These are phyloP conservation scores for Chlorops oryzae DNA, from an alignment of 1,140 invertebrate genomes.

Conservation along the genomic window DNA sequence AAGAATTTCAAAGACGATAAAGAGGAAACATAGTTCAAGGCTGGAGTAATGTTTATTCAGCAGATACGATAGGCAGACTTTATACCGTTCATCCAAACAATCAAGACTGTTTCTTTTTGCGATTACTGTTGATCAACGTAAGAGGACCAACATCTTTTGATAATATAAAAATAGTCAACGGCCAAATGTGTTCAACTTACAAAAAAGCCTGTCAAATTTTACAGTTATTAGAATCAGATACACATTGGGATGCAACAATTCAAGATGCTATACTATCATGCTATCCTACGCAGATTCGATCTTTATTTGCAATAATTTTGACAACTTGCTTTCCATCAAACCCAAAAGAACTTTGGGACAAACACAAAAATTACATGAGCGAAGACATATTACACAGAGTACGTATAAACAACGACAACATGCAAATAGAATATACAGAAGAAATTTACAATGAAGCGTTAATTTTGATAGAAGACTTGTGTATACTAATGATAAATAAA, in stretches of 20 bases:
- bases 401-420: conserved; percentile 25
- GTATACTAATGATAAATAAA: conserved; percentile 27
- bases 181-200: conserved; percentile 39
- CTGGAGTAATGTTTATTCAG: no score
- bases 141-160: conserved; percentile 45
- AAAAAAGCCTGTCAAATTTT: conserved; percentile 41
- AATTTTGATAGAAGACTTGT: conserved; percentile 37
- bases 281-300: conserved; percentile 43
- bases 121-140: conserved; percentile 44
- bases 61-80: conserved; percentile 34
- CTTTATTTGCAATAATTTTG: conserved; percentile 46
- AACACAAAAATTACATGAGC: conserved; percentile 37
- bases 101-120: conserved; percentile 45
- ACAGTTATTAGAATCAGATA: conserved; percentile 40
- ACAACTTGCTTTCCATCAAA: conserved; percentile 32
- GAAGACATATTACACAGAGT: conserved; percentile 28
- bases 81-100: conserved; percentile 46
- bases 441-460: conserved; percentile 36
- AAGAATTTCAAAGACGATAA: no score
- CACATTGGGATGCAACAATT: conserved; percentile 37
- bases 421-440: conserved; percentile 11
- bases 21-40: no score
- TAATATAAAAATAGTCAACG: conserved; percentile 44
- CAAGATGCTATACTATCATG: conserved; percentile 29
- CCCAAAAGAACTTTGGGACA: conserved; percentile 32